Evolutionary conservation across 2,113 vertebrate species (phyloP), one percentile per base, ranked within the genome.

Genomic region (Actenoides hombroni): DNA sequence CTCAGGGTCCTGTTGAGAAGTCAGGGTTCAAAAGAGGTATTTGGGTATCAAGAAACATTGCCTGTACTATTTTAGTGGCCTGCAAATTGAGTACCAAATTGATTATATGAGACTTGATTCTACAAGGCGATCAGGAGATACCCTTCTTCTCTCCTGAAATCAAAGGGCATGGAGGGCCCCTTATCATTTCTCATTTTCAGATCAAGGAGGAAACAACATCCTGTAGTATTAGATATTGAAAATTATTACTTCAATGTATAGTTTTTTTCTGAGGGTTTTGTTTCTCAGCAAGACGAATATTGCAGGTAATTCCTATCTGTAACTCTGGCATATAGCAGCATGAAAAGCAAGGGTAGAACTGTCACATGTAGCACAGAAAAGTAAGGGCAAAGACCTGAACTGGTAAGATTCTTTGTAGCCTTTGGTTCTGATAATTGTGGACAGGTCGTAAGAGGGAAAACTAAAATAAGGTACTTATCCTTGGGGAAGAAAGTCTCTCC

Each of bases 21-120:
- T 96, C 60, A 91, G 78, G 82, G 90, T 95, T 97, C 90, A 88
- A 53, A 86, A 78, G 80, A 86, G 25, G 35, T 86, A 86, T 18
- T 84, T 97, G 60, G 63, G 48, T 77, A 49, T 80, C 61, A 51
- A 44, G 65, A 69, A 94, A 76, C 69, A 69, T 75, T 93, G 79
- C 76, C 75, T 68, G 37, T 54, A 56, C 65, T 96, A 9, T 76
- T 90, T 93, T 86, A 96, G 86, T 37, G 53, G 83, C 68, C 63
- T 92, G 64, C 44, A 86, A 71, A 83, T 70, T 57, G 83, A 84
- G 64, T 73, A 64, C 65, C 1, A 3, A 48, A 71, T 86, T 77
- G 75, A 65, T 83, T 81, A 61, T 60, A 75, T 69, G 83, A 89
- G 91, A 82, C 31, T 23, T 35, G n/a, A 75, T 82, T 86, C 31